Evolutionary conservation across 2,113 vertebrate species (phyloP), one percentile per base, ranked within the genome.

Genomic region (Chaetops frenatus): DNA sequence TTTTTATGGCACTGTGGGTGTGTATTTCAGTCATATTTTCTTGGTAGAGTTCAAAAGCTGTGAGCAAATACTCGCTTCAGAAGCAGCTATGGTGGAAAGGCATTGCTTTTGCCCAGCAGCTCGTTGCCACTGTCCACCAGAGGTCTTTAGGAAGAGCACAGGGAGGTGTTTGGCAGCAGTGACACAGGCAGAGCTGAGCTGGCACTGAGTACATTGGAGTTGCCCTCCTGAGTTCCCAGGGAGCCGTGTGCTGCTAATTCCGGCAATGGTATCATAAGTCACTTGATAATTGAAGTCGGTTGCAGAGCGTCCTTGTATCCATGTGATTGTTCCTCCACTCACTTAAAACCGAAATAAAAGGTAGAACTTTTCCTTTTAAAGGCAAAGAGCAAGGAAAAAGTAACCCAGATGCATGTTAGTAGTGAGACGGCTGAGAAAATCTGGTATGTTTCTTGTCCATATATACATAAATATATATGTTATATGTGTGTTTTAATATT

Each of bases 191-290:
- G 58, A 73, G 27, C 40, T n/a, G 50, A 58, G 58, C 76, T 58
- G 69, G 56, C 60, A 6, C 33, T 27, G 42, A 23, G 8, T 45
- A 8, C 1, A 0, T 15, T 25, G 42, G 24, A 15, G 21, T 6
- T 81, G 79, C 56, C 31, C 67, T 86, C 36, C 42, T 38, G n/a
- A 54, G 60, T 51, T 84, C n/a, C 72, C 33, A 12, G 1, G 7
- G 69, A 90, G 27, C 47, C 3, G 0, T n/a, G 17, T 33, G 78
- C 58, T 76, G 70, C 84, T 92, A 58, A 47, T 79, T 79, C 78
- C 17, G 4, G 33, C 66, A 61, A 14, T 3, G 24, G 2, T 27
- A 19, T 19, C 1, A 0, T 35, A 56, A 72, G 24, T 62, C 56
- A 19, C 64, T 73, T n/a, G 56, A 9, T 82, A 90, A 64, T 15